Conservation (phyloP, 2,113 vertebrate genomes). For the Ictidomys tridecemlineatus region DNA sequence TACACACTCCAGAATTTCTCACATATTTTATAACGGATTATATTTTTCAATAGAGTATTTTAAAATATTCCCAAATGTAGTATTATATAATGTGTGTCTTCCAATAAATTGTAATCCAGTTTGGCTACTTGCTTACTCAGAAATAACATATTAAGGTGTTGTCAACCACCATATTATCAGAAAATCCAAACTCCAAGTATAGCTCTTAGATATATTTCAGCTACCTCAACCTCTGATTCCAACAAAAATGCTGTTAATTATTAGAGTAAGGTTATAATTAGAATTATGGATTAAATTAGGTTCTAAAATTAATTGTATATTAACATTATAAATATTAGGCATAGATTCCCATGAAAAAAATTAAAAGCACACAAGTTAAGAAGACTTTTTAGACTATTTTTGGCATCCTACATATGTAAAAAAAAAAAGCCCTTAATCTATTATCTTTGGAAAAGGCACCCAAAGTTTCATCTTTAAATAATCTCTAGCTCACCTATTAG, state of each 20-base stretch:
- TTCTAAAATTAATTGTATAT: background rate
- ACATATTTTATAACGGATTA: background rate
- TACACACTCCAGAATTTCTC: background rate
- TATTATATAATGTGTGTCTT: background rate
- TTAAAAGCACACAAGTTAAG: background rate
- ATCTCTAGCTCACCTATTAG: background rate
- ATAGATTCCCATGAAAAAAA: background rate
- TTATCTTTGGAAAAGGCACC: background rate
- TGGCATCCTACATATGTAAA: background rate
- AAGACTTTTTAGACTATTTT: background rate
- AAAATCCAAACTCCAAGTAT: background rate
- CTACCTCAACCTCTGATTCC: background rate
- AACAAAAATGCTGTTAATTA: background rate
- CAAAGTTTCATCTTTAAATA: background rate
- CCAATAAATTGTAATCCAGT: slow-evolving; percentile 5
- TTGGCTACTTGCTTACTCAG: background rate
- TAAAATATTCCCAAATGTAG: background rate
- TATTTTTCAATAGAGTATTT: background rate
- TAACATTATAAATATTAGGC: background rate
- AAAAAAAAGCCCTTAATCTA: background rate
- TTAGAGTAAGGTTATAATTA: background rate
- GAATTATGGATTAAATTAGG: background rate
- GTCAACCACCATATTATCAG: background rate
- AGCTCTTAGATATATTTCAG: background rate
- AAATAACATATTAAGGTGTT: background rate